Evolutionary conservation across 92 coral and sea anemone species (phyloP).

Genomic region (Plumapathes pennacea): DNA sequence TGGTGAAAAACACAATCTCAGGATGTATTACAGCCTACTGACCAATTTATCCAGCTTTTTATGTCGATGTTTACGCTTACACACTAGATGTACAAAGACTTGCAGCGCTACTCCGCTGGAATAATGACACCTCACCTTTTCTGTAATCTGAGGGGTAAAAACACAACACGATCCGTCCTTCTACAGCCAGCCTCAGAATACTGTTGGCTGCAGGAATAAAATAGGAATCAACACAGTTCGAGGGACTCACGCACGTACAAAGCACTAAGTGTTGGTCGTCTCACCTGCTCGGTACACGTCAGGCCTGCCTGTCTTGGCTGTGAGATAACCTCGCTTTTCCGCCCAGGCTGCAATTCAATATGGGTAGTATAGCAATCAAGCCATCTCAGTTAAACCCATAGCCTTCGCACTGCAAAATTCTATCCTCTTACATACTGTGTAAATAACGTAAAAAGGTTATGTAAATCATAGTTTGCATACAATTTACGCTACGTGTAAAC

Average conservation of each 20-base stretch:
- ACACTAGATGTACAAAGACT: not conserved
- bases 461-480: not conserved
- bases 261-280: not conserved
- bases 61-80: not conserved
- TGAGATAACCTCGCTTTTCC: slow-evolving; percentile 79
- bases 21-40: too few relatives aligned
- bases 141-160: slow-evolving; percentile 83
- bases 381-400: too few relatives aligned
- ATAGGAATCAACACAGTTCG: too few relatives aligned
- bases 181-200: slow-evolving; percentile 85
- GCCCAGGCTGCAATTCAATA: slow-evolving; percentile 85
- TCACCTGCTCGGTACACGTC: slow-evolving; percentile 94
- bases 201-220: slow-evolving; percentile 74
- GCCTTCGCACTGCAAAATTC: too few relatives aligned
- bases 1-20: too few relatives aligned
- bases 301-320: slow-evolving; percentile 93
- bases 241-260: too few relatives aligned
- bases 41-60: too few relatives aligned
- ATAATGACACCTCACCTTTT: slow-evolving; percentile 47
- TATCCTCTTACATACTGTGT: not conserved
- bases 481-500: too few relatives aligned
- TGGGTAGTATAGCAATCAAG: too few relatives aligned
- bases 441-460: not conserved
- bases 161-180: slow-evolving; percentile 85
- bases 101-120: not conserved